Evolutionary conservation across 2,113 vertebrate genomes (phyloP).

Genomic region (Halichoerus grypus): DNA sequence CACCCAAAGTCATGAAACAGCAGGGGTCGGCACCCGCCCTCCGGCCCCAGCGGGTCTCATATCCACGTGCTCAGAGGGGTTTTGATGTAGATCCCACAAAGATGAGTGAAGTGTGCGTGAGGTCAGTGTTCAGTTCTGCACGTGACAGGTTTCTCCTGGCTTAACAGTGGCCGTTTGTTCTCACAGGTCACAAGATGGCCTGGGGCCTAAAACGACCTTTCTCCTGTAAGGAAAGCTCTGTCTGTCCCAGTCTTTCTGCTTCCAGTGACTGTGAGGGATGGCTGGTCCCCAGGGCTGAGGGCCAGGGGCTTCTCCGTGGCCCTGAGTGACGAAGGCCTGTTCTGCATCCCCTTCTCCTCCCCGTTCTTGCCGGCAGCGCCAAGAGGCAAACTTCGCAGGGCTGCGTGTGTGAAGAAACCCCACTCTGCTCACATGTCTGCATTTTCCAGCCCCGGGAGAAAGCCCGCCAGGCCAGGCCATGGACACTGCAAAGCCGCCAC

Average conservation of each 20-base stretch:
- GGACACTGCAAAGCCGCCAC: too few species aligned
- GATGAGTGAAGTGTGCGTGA: neutral
- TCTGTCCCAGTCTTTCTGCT: neutral
- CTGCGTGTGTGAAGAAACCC: too few species aligned
- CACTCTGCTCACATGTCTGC: too few species aligned
- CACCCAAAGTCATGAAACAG: neutral
- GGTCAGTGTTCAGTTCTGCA: neutral
- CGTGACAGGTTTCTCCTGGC: neutral
- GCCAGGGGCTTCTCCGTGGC: too few species aligned
- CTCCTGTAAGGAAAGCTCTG: neutral
- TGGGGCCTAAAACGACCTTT: neutral
- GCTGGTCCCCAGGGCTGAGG: too few species aligned
- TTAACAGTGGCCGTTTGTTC: neutral
- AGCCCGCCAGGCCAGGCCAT: too few species aligned
- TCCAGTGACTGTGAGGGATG: neutral
- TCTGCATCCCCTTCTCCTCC: too few species aligned
- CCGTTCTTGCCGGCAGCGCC: neutral
- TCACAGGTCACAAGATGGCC: neutral
- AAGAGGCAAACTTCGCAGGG: neutral
- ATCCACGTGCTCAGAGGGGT: neutral
- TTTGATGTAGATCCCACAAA: neutral
- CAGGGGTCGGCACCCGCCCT: neutral
- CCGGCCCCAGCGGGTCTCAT: neutral
- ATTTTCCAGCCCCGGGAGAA: too few species aligned
- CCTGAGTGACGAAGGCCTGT: too few species aligned